Conservation (phyloP, 2,113 vertebrate species). For the Grantiella picta region DNA sequence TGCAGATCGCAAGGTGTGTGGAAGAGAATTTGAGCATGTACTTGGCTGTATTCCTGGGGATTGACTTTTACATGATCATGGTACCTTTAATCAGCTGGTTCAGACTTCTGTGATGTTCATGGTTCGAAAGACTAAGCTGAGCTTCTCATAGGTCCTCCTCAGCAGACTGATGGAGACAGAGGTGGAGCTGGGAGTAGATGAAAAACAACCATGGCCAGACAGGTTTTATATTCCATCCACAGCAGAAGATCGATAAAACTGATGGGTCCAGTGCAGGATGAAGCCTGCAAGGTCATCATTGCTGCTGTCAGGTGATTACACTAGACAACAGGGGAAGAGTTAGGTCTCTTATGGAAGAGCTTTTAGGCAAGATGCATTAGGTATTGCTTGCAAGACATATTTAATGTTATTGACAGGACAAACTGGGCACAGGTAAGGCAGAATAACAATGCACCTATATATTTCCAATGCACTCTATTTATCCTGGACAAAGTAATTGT, state of each 20-base stretch:
- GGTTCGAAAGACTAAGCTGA: background rate
- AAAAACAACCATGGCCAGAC: background rate
- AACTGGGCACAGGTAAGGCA: background rate
- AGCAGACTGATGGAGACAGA: background rate
- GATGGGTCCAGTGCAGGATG: background rate
- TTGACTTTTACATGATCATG: accelerated
- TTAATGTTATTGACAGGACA: background rate
- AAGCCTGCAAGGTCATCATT: background rate
- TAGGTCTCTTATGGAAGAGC: background rate
- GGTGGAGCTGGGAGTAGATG: background rate
- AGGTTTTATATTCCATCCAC: background rate
- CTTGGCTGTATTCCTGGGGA: background rate
- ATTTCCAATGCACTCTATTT: background rate
- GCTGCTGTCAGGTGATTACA: background rate
- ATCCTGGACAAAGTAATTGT: background rate
- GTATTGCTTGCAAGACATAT: background rate
- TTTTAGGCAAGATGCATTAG: background rate
- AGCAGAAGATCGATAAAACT: background rate
- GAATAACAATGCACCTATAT: background rate
- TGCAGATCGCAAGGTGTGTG: background rate
- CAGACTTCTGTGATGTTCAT: background rate
- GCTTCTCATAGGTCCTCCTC: background rate
- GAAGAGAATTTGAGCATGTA: background rate
- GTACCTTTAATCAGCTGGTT: background rate
- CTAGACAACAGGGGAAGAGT: background rate